Conservation (phyloP, 2,113 vertebrate species). For the Sitta europaea region DNA sequence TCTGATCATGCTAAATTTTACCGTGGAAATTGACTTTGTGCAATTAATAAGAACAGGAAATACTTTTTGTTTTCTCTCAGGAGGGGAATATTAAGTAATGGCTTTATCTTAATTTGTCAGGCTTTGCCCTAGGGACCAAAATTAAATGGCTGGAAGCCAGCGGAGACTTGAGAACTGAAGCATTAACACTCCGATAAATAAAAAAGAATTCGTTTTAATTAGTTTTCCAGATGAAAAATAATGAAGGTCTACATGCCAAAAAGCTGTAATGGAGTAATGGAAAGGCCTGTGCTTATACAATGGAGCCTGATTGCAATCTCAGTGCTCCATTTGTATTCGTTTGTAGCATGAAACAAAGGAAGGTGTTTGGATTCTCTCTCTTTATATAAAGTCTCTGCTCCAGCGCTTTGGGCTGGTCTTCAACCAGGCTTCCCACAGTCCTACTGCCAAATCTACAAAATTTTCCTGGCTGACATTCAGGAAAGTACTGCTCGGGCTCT, state of each 20-base stretch:
- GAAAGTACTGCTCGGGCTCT: conserved; percentile 89
- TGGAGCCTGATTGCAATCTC: conserved; percentile 73
- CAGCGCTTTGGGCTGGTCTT: conserved; percentile 73
- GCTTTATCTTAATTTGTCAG: conserved; percentile 89
- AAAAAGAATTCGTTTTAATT: conserved; percentile 75
- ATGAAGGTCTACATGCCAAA: conserved; percentile 68
- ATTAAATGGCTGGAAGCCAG: conserved; percentile 71
- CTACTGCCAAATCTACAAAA: conserved; percentile 85
- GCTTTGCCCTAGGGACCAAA: conserved; percentile 72
- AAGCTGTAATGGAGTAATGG: conserved; percentile 63
- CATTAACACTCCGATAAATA: conserved; percentile 77
- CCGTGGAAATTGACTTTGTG: conserved; percentile 67
- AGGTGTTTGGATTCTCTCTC: conserved; percentile 72
- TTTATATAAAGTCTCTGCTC: conserved; percentile 79
- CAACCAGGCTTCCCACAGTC: conserved; percentile 87
- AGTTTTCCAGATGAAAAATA: conserved; percentile 81
- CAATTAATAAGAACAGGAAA: conserved; percentile 85
- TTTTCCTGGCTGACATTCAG: conserved; percentile 97
- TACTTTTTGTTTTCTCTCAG: conserved; percentile 81
- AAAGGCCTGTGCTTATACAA: conserved; percentile 75
- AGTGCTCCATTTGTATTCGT: conserved; percentile 64
- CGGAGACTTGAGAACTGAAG: conserved; percentile 50
- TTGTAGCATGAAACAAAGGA: conserved; percentile 74
- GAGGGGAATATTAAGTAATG: conserved; percentile 79
- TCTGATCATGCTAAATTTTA: conserved; percentile 45